phyloP scores from a whole-genome alignment of 2,113 vertebrate genomes.

The Morphnarchus princeps region DNA sequence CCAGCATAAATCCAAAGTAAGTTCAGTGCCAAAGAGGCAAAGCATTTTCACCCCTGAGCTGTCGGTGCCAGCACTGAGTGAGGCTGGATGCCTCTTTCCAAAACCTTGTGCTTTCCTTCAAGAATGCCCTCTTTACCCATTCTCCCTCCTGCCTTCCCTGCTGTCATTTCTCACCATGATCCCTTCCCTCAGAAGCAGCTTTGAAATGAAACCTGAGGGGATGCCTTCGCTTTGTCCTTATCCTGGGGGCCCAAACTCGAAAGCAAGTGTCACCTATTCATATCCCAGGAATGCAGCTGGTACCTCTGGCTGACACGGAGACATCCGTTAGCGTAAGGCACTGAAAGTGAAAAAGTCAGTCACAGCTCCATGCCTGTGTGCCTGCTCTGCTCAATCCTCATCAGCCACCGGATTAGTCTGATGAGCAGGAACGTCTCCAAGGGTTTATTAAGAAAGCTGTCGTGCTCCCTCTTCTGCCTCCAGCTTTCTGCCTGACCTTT shows the following conservation, averaged over 20 bases:
- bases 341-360: background rate
- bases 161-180: background rate
- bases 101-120: background rate
- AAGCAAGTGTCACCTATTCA: background rate
- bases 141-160: background rate
- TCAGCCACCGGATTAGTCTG: background rate
- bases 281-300: background rate
- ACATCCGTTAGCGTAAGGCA: fast-evolving
- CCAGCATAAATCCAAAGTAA: background rate
- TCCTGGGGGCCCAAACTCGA: background rate
- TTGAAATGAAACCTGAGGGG: background rate
- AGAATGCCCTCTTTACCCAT: fast-evolving
- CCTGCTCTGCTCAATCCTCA: background rate
- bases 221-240: background rate
- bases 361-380: background rate
- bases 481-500: background rate
- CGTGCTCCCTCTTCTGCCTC: background rate
- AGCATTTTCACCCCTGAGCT: background rate
- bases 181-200: background rate
- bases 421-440: background rate
- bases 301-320: background rate
- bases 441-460: background rate
- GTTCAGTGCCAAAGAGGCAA: background rate
- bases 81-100: background rate
- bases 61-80: fast-evolving